These are phyloP conservation scores for Sardina pilchardus DNA, from an alignment of 2,113 vertebrate genomes.

Conservation along the genomic window DNA sequence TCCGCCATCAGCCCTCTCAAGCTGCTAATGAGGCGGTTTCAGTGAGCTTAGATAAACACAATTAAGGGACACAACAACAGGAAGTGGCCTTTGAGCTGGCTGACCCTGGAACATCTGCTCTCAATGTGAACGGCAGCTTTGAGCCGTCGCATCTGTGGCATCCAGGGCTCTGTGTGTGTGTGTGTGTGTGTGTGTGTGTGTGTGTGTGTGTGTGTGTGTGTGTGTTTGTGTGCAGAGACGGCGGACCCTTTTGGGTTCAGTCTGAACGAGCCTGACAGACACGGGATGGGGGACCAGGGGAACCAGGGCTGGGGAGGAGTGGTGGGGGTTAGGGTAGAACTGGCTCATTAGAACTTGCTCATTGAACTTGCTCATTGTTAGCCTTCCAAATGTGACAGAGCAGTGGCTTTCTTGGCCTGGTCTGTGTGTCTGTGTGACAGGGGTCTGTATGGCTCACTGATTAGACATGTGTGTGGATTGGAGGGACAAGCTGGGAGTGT, in stretches of 20 bases:
- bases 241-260: not conserved
- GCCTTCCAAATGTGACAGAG: not conserved
- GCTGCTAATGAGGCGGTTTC: slow-evolving; percentile 41
- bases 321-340: not conserved
- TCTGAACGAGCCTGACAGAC: not conserved
- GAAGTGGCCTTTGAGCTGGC: slow-evolving; percentile 39
- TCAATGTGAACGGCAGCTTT: slow-evolving; percentile 14
- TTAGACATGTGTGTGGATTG: not conserved
- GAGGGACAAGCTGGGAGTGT: not conserved
- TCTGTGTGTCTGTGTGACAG: not conserved
- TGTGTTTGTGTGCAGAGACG: too few species aligned
- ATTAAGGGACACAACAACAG: slow-evolving; percentile 44
- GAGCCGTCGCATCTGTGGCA: not conserved
- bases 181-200: too few species aligned
- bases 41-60: slow-evolving; percentile 47
- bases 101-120: slow-evolving; percentile 45
- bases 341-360: not conserved
- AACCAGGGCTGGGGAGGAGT: not conserved
- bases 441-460: not conserved
- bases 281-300: not conserved
- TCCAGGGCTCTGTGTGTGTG: not conserved
- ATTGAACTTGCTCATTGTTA: not conserved
- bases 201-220: too few species aligned
- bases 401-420: not conserved
- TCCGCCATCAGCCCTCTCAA: slow-evolving; percentile 10